phyloP scores from a whole-genome alignment of 1,140 invertebrate species.

The Trichonephila inaurata region DNA sequence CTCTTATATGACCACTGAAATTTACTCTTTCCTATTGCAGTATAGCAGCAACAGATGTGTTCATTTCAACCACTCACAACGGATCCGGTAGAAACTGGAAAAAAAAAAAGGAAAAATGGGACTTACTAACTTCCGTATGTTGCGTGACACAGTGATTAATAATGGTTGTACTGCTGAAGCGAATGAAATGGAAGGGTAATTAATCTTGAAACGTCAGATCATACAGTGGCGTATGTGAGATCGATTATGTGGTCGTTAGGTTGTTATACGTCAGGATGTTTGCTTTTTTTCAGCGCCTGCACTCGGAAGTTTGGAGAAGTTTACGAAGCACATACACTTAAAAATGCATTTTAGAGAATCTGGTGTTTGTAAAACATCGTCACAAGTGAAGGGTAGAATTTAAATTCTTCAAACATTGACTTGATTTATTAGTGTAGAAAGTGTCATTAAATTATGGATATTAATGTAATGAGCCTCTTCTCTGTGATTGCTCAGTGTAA shows the following conservation, averaged over 20 bases:
- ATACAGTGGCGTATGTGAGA: conserved; percentile 15
- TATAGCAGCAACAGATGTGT: conserved; percentile 13
- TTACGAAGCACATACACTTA: neutral
- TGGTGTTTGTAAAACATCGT: neutral
- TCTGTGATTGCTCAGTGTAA: too few species aligned
- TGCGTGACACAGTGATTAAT: conserved; percentile 32
- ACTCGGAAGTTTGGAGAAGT: neutral
- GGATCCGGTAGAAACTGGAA: neutral
- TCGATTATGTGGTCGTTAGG: conserved; percentile 34
- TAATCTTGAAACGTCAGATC: conserved; percentile 38
- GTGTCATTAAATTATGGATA: neutral
- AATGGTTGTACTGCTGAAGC: conserved; percentile 21
- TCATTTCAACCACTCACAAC: neutral
- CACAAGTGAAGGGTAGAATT: neutral
- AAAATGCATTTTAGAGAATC: neutral
- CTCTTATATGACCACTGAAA: neutral
- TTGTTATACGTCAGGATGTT: conserved; percentile 23
- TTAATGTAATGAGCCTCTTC: neutral
- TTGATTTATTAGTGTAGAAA: neutral
- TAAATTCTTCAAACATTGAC: neutral
- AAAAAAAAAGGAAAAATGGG: neutral
- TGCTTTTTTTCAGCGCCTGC: neutral
- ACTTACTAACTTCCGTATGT: conserved; percentile 34
- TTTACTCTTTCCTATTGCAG: conserved; percentile 8
- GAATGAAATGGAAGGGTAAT: conserved; percentile 26